Base-by-base conservation (phyloP, 2,888 invertebrate genomes). In the Andrena hattorfiana region DNA sequence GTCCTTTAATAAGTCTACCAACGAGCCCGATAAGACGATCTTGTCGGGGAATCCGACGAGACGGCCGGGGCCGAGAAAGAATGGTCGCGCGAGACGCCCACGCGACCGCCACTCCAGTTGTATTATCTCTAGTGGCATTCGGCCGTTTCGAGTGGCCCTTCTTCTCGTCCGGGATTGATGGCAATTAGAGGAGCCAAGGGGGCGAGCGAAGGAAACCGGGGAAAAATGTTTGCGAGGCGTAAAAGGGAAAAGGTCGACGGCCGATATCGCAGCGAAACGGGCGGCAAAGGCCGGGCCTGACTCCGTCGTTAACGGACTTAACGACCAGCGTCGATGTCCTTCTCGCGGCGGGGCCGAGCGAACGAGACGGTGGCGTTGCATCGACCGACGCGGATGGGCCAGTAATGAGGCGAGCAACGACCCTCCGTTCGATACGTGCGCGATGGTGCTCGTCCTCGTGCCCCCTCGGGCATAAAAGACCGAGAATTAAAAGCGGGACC, bases 51-150 rank as follows among this genome's bases (percentile, higher is more conserved):
- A 82, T 72, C 56, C 66, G 62, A 59, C 30, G 59, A 26, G 56
- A 67, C 28, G 59, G 5, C 56, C 23, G 56, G 49, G 66, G 48
- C 16, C 35, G 68, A 30, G 20, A 59, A 49, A 63, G 71, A 67
- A 75, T 64, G 66, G 76, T 62, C 80, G 79, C 77, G 69, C 42
- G 74, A 75, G 84, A 75, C 86, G 77, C 86, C 86, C 81, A 84
- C 86, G 81, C 85, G 71, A 68, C 30, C 64, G 56, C n/a, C 49
- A 48, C 68, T 48, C 56, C 49, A 48, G 66, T 82, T 76, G 26
- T 56, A 86, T 86, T 86, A 86, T 84, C 72, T 72, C 71, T 62
- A 81, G 79, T 76, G 70, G 63, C 35, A 70, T 79, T 70, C 64
- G 59, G 81, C 30, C 64, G 59, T 48, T 70, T 77, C 79, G 42